phyloP scores from a whole-genome alignment of 2,888 invertebrate genomes.

The Megastigmus dorsalis region DNA sequence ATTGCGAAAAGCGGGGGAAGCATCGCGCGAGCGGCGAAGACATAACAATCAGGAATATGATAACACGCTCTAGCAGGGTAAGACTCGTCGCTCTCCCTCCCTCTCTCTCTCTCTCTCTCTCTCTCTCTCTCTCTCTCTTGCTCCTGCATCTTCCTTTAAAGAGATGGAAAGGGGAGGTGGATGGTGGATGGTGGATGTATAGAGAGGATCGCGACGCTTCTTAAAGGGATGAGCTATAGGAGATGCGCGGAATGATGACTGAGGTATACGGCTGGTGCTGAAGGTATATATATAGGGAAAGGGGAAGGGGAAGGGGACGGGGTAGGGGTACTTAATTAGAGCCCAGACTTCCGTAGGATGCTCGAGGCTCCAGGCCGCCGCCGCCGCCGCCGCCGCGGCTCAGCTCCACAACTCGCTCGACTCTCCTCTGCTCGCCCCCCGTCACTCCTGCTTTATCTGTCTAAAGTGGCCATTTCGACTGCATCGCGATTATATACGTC shows the following conservation, averaged over 20 bases:
- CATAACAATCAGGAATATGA: slow-evolving; percentile 73
- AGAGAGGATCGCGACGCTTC: neutral
- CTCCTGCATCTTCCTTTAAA: slow-evolving; percentile 55
- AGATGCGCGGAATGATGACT: slow-evolving; percentile 71
- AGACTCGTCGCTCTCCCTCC: too few species aligned
- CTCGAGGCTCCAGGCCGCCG: slow-evolving; percentile 73
- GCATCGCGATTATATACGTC: neutral
- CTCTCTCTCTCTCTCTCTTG: too few species aligned
- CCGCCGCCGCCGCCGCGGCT: slow-evolving; percentile 57
- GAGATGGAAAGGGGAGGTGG: slow-evolving; percentile 1
- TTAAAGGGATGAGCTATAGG: slow-evolving; percentile 36
- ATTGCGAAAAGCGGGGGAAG: slow-evolving; percentile 17
- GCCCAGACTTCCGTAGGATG: slow-evolving; percentile 73
- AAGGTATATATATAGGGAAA: slow-evolving; percentile 56
- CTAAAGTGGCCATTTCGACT: slow-evolving; percentile 70
- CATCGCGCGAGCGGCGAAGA: slow-evolving; percentile 41
- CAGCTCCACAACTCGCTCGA: slow-evolving; percentile 62
- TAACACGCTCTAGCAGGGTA: slow-evolving; percentile 64
- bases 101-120: too few species aligned
- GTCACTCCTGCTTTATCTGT: slow-evolving; percentile 71
- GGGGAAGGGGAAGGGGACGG: slow-evolving; percentile 64
- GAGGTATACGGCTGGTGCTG: slow-evolving; percentile 64
- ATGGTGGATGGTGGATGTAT: neutral
- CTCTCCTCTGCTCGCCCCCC: slow-evolving; percentile 59
- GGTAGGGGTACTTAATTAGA: slow-evolving; percentile 73